Conservation (phyloP, 2,113 vertebrate genomes). For the Salvelinus sp. region DNA sequence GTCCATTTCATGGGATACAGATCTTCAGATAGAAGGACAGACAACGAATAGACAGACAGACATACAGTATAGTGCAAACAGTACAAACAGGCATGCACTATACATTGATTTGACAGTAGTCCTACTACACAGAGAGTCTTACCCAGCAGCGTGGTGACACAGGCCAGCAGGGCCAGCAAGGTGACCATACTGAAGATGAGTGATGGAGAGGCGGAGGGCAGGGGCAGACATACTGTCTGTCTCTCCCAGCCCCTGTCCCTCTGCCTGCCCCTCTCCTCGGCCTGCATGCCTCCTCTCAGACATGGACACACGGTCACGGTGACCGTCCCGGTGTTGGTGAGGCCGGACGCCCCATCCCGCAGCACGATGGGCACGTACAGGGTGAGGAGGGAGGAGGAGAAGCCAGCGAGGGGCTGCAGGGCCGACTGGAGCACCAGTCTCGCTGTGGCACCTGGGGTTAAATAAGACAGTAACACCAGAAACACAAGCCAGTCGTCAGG, state of each 20-base stretch:
- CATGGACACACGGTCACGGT: constrained; percentile 86
- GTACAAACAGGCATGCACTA: not conserved
- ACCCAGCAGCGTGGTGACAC: constrained; percentile 83
- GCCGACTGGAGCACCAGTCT: constrained; percentile 73
- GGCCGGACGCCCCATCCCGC: constrained; percentile 78
- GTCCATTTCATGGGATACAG: not conserved
- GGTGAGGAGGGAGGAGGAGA: constrained; percentile 50
- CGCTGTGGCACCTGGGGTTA: constrained; percentile 69
- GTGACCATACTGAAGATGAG: constrained; percentile 82
- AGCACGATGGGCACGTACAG: constrained; percentile 83
- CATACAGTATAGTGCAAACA: constrained; percentile 6
- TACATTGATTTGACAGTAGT: no score
- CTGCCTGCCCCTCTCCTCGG: constrained; percentile 62
- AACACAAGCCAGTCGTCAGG: no score
- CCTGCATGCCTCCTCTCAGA: constrained; percentile 75
- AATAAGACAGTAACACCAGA: no score
- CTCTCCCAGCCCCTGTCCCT: constrained; percentile 68
- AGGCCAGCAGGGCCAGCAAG: constrained; percentile 81
- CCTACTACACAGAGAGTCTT: constrained; percentile 32
- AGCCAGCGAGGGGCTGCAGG: constrained; percentile 60
- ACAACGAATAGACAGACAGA: not conserved
- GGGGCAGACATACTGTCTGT: constrained; percentile 64
- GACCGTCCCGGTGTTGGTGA: constrained; percentile 84
- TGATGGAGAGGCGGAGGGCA: constrained; percentile 68
- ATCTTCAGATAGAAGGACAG: not conserved